Conservation (phyloP, 2,888 invertebrate genomes). For the Brachylomia viminalis region DNA sequence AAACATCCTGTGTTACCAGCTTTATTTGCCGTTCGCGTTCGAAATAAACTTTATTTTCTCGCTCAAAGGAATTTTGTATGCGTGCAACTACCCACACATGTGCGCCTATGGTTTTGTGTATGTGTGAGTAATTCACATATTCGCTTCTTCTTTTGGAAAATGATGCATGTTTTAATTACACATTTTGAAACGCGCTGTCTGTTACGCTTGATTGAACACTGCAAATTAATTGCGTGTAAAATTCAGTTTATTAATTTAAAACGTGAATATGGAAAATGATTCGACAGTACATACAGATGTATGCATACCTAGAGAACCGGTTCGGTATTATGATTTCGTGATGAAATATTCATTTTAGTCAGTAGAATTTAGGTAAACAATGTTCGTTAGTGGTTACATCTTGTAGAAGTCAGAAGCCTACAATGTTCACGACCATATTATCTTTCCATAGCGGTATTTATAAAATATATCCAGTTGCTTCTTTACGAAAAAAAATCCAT, state of each 20-base stretch:
- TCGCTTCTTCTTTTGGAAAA: conserved; percentile 7
- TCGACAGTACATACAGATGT: neutral
- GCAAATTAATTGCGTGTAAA: conserved; percentile 7
- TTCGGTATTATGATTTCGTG: neutral
- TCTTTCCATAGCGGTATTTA: too few species aligned
- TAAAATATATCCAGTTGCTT: neutral
- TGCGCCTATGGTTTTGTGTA: neutral
- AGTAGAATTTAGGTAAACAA: too few species aligned
- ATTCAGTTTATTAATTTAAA: conserved; percentile 12
- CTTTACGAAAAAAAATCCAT: neutral
- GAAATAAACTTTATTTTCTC: conserved; percentile 28
- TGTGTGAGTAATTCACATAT: neutral
- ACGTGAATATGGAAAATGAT: neutral
- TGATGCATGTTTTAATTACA: conserved; percentile 36
- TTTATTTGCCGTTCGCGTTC: conserved; percentile 28
- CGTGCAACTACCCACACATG: neutral
- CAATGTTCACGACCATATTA: too few species aligned
- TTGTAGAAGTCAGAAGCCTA: too few species aligned
- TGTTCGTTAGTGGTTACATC: too few species aligned
- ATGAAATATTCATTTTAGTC: neutral
- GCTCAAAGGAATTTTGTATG: conserved; percentile 32
- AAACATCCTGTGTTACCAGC: conserved; percentile 34
- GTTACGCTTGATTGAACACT: conserved; percentile 7
- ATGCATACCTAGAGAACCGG: neutral
- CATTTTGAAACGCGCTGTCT: conserved; percentile 24